Conservation (phyloP, 1,140 invertebrate genomes). For the Cyrtorhinus lividipennis region DNA sequence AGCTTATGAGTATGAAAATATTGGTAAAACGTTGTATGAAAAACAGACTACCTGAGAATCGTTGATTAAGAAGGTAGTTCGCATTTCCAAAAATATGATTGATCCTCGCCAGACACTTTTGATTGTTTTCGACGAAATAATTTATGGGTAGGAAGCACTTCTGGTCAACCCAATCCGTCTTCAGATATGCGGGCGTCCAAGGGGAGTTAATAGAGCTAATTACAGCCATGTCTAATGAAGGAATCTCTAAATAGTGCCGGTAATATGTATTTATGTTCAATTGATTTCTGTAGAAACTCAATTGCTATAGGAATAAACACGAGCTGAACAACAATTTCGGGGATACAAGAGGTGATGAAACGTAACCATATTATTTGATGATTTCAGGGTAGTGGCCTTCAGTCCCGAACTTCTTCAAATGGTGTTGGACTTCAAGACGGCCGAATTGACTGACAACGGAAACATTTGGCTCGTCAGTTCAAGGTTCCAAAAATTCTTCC, state of each 20-base stretch:
- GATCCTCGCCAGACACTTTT: background rate
- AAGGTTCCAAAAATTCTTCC: conserved; percentile 63
- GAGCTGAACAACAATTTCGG: too few species aligned
- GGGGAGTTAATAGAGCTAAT: too few species aligned
- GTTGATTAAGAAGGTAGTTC: background rate
- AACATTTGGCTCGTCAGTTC: conserved; percentile 52
- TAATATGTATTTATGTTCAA: too few species aligned
- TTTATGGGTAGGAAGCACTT: background rate
- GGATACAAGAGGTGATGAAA: too few species aligned
- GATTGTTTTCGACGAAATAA: background rate
- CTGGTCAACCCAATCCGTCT: background rate
- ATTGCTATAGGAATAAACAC: too few species aligned
- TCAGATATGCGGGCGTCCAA: background rate
- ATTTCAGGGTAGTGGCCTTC: conserved; percentile 46
- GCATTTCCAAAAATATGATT: background rate
- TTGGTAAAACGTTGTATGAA: too few species aligned
- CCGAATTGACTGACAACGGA: conserved; percentile 40
- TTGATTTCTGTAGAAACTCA: too few species aligned
- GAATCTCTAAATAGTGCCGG: too few species aligned
- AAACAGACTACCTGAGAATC: background rate
- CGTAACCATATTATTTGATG: too few species aligned
- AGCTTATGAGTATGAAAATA: too few species aligned
- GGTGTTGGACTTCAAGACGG: conserved; percentile 50
- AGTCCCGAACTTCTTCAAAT: conserved; percentile 56
- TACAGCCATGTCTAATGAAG: too few species aligned